Evolutionary conservation across 37 sponge, comb jelly and placozoan species (phyloP).

Genomic region (Beroe ovata): DNA sequence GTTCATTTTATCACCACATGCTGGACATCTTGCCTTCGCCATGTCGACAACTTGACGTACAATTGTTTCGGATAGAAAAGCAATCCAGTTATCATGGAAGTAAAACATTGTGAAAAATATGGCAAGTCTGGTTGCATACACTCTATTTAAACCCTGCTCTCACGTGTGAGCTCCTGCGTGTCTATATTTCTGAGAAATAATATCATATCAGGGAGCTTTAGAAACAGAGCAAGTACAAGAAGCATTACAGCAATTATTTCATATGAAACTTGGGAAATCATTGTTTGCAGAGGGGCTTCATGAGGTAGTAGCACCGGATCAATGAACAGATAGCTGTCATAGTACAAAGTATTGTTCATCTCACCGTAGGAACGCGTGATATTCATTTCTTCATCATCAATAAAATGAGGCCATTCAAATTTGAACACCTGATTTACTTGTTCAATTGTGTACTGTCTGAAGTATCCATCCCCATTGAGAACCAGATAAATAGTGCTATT

Average conservation of each 20-base stretch:
- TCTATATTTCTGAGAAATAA: not conserved
- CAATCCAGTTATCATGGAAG: not conserved
- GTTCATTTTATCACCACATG: not conserved
- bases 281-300: not conserved
- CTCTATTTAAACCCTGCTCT: not conserved
- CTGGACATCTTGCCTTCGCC: not conserved
- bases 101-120: not conserved
- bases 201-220: conserved; percentile 1
- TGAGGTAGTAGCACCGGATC: not conserved
- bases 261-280: not conserved
- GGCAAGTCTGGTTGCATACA: not conserved
- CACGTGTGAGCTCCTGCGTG: not conserved
- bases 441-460: not conserved
- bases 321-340: not conserved
- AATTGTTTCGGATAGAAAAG: not conserved
- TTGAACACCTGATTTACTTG: not conserved
- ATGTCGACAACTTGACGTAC: not conserved
- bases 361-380: not conserved
- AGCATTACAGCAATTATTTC: not conserved
- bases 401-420: conserved; percentile 1
- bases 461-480: not conserved
- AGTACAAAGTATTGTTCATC: not conserved
- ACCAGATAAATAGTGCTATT: not conserved
- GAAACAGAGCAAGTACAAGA: not conserved
- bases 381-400: not conserved